A percentile compares a stretch with the other conserved stretches of the same genome.
phyloP scores from a whole-genome alignment of 1,140 invertebrate genomes.

The Pseudomyrmex gracilis region DNA sequence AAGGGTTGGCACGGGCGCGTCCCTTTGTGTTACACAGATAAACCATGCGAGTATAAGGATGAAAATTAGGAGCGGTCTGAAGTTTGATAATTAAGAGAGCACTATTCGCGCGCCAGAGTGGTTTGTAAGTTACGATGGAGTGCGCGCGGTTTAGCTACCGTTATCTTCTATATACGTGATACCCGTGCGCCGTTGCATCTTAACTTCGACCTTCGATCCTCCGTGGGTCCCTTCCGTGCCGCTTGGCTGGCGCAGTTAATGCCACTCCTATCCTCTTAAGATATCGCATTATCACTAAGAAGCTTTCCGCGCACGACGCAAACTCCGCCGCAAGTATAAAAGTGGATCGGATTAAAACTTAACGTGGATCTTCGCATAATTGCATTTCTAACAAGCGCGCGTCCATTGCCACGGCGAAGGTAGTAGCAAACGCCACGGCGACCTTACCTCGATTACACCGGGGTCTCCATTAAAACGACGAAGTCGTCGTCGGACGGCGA shows the following conservation, averaged over 20 bases:
- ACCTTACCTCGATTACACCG: constrained; percentile 53
- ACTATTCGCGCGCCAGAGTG: constrained; percentile 62
- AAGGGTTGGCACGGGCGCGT: constrained; percentile 32
- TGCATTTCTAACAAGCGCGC: constrained; percentile 69
- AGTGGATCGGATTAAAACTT: constrained; percentile 81
- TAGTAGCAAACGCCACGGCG: constrained; percentile 13
- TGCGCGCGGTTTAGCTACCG: constrained; percentile 52
- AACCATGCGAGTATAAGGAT: constrained; percentile 50
- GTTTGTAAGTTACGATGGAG: constrained; percentile 69
- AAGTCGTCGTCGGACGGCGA: not conserved
- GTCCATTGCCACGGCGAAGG: constrained; percentile 12
- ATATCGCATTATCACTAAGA: constrained; percentile 81
- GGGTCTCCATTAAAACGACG: constrained; percentile 23
- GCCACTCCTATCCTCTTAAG: constrained; percentile 77
- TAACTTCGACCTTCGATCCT: constrained; percentile 67
- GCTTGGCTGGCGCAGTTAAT: constrained; percentile 73
- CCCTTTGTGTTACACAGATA: constrained; percentile 45
- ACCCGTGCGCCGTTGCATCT: constrained; percentile 26
- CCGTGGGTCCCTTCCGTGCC: constrained; percentile 31
- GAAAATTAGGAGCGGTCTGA: constrained; percentile 70
- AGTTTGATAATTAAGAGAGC: constrained; percentile 77
- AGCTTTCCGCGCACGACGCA: constrained; percentile 78
- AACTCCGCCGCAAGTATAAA: constrained; percentile 76
- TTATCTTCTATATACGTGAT: constrained; percentile 62
- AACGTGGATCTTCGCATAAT: constrained; percentile 73